Evolutionary conservation across 2,113 vertebrate genomes (phyloP).

Genomic region (Lota lota): DNA sequence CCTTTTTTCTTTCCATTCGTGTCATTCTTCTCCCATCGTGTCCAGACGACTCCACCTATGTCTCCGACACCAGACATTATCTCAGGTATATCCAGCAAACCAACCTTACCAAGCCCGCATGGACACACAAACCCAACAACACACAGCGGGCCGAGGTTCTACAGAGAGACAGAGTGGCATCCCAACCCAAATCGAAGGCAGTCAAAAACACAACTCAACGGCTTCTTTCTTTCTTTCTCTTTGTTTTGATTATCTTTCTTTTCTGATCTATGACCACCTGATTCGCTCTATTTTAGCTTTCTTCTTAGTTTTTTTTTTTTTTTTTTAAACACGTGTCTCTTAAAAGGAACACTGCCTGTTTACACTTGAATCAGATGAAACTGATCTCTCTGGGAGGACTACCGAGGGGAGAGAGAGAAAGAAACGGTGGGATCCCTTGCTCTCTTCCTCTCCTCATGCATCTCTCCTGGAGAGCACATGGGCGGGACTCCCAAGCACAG

Average conservation of each 20-base stretch:
- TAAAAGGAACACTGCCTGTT: conserved; percentile 44
- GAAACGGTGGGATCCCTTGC: conserved; percentile 18
- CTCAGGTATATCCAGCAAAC: conserved; percentile 8
- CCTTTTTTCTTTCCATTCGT: conserved; percentile 26
- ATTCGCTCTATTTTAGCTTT: too few species aligned
- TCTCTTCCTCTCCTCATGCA: conserved; percentile 11
- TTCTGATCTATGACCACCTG: not conserved
- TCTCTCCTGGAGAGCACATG: conserved; percentile 16
- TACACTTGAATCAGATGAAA: conserved; percentile 63
- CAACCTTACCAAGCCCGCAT: conserved; percentile 1
- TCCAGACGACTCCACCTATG: conserved; percentile 70
- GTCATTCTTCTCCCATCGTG: conserved; percentile 40
- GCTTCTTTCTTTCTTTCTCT: not conserved
- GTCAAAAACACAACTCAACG: not conserved
- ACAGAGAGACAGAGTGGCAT: too few species aligned
- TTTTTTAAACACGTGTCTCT: not conserved
- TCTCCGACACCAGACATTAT: conserved; percentile 56
- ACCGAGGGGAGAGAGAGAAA: conserved; percentile 16
- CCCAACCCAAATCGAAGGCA: not conserved
- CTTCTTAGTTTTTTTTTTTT: not conserved
- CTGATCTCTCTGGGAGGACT: conserved; percentile 41
- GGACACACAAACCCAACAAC: not conserved
- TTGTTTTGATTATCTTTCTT: not conserved
- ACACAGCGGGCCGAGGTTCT: too few species aligned
- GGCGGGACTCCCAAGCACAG: conserved; percentile 26